Base-by-base conservation (phyloP, 2,888 invertebrate genomes). In the Poecilobothrus nobilitatus region DNA sequence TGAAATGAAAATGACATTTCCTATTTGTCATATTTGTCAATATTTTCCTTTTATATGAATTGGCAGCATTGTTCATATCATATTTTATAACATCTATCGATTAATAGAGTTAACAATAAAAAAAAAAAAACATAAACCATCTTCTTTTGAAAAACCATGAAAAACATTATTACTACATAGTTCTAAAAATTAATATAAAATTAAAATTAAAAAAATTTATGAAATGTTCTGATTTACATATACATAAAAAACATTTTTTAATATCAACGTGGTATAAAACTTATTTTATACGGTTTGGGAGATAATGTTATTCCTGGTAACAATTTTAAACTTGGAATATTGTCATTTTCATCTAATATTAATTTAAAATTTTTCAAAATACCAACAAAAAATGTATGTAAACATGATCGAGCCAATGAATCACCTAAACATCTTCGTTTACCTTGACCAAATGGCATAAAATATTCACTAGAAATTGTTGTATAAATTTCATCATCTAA, bases 381-480 rank as follows among this genome's bases (percentile, higher is more conserved):
- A 62, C 86, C 85, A 0, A 84, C 82, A 69, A 89, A 86, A 73
- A 88, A 84, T 66, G 88, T 79, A 75, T 88, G 89, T 9, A 89
- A 76, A 71, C 87, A 86, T 1, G 84, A 83, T 70, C 83, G 84
- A 0, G 89, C 89, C 71, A 90, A 76, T 0, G 84, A 79, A 76
- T 89, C 88, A 0, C 89, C 90, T 0, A 88, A 81, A 74, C 90
- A 90, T 70, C 88, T 84, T 74, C 89, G 82, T 74, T 83, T 84
- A 3, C 89, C 89, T 85, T 81, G 73, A 1, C 81, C 81, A 33
- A 83, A 81, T 15, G 81, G 79, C 73, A 81, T 79, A 37, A 81
- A 80, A 66, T 76, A 79, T 44, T 82, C 81, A 65, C 78, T 78
- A 68, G 76, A 78, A 20, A 74, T 71, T 53, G 72, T 69, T 4